A percentile compares a stretch with the other conserved stretches of the same genome.
Conservation (phyloP, 2,797 vertebrate genomes). For the Bucorvus abyssinicus region DNA sequence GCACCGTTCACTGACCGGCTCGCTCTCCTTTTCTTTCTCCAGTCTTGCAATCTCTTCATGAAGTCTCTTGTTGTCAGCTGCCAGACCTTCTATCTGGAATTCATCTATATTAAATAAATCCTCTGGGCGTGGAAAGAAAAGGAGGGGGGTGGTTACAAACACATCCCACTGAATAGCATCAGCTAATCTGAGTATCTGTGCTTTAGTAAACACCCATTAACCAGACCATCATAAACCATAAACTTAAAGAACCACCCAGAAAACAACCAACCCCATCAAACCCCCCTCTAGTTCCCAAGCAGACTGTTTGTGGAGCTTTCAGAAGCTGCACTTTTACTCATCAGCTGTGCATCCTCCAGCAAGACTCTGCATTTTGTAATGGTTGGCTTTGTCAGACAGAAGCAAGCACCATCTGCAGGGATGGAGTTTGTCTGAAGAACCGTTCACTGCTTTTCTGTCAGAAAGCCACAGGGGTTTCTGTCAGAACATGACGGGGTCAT, state of each 20-base stretch:
- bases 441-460: background rate
- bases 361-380: background rate
- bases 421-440: background rate
- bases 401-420: background rate
- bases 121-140: conserved; percentile 47
- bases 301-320: background rate
- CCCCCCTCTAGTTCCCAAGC: background rate
- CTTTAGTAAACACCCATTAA: background rate
- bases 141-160: background rate
- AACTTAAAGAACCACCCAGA: too few relatives aligned
- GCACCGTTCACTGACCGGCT: conserved; percentile 80
- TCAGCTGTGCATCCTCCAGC: background rate
- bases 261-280: background rate
- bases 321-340: background rate
- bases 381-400: background rate
- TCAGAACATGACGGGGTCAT: background rate
- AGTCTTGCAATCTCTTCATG: conserved; percentile 85
- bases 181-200: background rate
- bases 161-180: background rate
- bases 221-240: background rate
- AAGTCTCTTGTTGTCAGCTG: conserved; percentile 82
- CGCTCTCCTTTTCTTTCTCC: conserved; percentile 87
- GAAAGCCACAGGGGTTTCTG: too few relatives aligned
- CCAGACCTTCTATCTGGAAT: conserved; percentile 78
- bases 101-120: conserved; percentile 87